Conservation (phyloP, 1,140 invertebrate species). For the Plutomurus gul region DNA sequence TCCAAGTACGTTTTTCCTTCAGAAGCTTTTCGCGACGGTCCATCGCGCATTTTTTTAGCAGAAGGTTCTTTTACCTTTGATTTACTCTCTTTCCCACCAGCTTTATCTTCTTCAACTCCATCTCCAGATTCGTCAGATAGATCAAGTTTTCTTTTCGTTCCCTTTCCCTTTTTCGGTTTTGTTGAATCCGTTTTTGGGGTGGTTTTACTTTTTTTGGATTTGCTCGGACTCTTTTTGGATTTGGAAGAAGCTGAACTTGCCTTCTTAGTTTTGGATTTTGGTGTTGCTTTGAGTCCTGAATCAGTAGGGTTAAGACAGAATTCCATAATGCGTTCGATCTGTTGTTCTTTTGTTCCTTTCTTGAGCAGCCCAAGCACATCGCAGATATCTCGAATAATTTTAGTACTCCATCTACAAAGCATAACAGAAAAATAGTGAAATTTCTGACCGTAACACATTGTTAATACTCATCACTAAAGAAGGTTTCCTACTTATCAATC, state of each 20-base stretch:
- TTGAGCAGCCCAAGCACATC: slow-evolving; percentile 32
- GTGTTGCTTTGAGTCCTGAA: neutral
- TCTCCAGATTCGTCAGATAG: neutral
- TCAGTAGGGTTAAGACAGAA: slow-evolving; percentile 44
- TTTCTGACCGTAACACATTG: too few relatives aligned
- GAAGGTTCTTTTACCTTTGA: neutral
- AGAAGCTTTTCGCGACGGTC: neutral
- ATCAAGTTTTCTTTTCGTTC: neutral
- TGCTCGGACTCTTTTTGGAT: neutral
- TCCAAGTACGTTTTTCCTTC: neutral
- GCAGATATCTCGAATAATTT: slow-evolving; percentile 36
- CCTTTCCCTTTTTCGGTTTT: neutral
- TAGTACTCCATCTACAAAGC: neutral
- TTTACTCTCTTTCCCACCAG: neutral
- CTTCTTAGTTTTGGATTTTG: neutral
- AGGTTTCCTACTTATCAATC: neutral
- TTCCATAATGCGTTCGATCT: slow-evolving; percentile 43
- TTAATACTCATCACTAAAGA: too few relatives aligned
- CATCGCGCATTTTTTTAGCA: neutral
- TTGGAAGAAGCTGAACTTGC: neutral
- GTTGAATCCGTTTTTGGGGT: neutral
- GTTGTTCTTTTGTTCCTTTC: slow-evolving; percentile 29
- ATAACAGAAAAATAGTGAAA: slow-evolving; percentile 34
- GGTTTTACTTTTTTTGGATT: neutral
- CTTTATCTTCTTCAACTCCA: neutral